Conservation (phyloP, 2,797 vertebrate species). For the Alectoris magna region DNA sequence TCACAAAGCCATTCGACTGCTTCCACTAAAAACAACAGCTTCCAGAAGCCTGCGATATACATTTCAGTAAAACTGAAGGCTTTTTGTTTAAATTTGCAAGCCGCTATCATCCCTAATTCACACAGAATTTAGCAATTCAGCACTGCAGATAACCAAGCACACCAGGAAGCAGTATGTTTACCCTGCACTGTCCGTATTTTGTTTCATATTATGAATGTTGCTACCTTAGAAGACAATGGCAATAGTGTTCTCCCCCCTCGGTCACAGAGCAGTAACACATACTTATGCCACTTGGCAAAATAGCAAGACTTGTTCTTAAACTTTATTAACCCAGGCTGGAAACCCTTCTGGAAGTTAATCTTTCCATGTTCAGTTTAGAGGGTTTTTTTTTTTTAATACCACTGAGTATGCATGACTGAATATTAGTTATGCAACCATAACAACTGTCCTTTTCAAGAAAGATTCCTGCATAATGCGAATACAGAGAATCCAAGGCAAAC, state of each 20-base stretch:
- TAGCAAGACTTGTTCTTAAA: neutral
- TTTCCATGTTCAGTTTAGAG: neutral
- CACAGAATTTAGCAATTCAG: neutral
- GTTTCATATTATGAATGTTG: neutral
- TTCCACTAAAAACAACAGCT: neutral
- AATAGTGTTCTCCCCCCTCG: neutral
- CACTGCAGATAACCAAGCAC: neutral
- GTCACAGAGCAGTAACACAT: neutral
- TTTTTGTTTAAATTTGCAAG: neutral
- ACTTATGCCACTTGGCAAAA: neutral
- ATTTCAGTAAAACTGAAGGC: neutral
- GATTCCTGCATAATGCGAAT: slow-evolving; percentile 21
- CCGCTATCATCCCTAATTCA: neutral
- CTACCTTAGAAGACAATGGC: neutral
- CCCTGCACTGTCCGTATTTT: neutral
- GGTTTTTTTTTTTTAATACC: neutral
- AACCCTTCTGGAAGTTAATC: neutral
- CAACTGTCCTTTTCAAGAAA: slow-evolving; percentile 25
- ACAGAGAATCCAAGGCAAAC: slow-evolving; percentile 25
- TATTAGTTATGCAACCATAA: slow-evolving; percentile 54
- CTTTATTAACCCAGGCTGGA: neutral
- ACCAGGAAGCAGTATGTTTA: neutral
- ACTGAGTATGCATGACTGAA: slow-evolving; percentile 47
- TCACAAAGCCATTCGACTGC: neutral
- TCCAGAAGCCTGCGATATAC: neutral